phyloP scores from a whole-genome alignment of 2,797 vertebrate genomes.

The Uromys caudimaculatus region DNA sequence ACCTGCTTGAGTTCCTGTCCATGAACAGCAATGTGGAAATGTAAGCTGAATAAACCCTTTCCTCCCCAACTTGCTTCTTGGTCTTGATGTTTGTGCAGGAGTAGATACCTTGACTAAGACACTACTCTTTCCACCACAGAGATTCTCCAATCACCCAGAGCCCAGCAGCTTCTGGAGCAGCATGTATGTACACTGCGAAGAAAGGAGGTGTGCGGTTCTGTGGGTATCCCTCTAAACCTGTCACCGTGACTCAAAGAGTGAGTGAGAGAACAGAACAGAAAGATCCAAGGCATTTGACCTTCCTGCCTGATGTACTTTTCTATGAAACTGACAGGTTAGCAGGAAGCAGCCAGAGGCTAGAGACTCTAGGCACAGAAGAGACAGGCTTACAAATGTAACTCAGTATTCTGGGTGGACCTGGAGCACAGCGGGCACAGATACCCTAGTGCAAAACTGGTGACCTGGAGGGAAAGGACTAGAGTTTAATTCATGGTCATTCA shows the following conservation, averaged over 20 bases:
- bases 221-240: not conserved
- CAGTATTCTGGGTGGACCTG: not conserved
- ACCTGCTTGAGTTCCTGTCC: no score
- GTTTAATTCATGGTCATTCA: not conserved
- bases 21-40: no score
- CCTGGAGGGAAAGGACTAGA: fast-evolving
- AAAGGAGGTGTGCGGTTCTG: no score
- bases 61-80: no score
- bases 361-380: no score
- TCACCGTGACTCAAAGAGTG: not conserved
- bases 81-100: no score
- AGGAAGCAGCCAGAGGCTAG: not conserved
- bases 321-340: not conserved
- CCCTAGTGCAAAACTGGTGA: not conserved
- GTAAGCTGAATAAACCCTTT: no score
- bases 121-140: not conserved
- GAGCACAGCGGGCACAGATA: fast-evolving
- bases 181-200: not conserved
- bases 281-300: not conserved
- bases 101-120: no score
- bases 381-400: not conserved
- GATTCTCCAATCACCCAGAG: not conserved
- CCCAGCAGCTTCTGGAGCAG: not conserved
- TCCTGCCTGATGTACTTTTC: not conserved
- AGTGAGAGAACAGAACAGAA: not conserved